These are phyloP conservation scores for Rhodophaea formosa DNA, from an alignment of 2,888 invertebrate genomes.

Conservation along the genomic window DNA sequence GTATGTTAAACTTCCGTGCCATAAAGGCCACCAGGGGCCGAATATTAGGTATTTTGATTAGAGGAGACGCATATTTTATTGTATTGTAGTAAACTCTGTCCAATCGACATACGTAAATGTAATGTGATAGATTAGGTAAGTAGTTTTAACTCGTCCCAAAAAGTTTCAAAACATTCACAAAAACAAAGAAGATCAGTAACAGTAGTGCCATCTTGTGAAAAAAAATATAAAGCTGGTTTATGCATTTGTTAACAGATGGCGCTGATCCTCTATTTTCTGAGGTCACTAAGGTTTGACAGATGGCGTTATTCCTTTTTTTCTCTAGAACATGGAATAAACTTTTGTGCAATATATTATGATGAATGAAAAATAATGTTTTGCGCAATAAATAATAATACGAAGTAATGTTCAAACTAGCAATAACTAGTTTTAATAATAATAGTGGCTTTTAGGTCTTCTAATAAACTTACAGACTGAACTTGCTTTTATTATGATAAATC, in stretches of 20 bases:
- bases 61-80: not conserved
- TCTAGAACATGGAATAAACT: no score
- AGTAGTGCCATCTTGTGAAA: conserved; percentile 6
- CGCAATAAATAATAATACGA: conserved; percentile 1
- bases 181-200: no score
- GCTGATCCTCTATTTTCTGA: not conserved
- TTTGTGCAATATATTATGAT: no score
- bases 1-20: conserved; percentile 16
- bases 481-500: conserved; percentile 22
- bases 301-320: conserved; percentile 6
- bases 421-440: conserved; percentile 38
- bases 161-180: not conserved
- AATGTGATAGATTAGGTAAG: conserved; percentile 39
- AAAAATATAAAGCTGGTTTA: not conserved
- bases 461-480: conserved; percentile 47
- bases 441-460: conserved; percentile 35
- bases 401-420: conserved; percentile 47
- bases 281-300: not conserved
- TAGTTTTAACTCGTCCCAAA: conserved; percentile 4
- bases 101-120: conserved; percentile 45
- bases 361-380: not conserved
- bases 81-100: conserved; percentile 34
- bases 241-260: not conserved
- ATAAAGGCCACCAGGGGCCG: not conserved
- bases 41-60: not conserved